Evolutionary conservation across 2,888 invertebrate genomes (phyloP), one percentile per base, ranked within the genome.

Genomic region (Apodemia mormo): DNA sequence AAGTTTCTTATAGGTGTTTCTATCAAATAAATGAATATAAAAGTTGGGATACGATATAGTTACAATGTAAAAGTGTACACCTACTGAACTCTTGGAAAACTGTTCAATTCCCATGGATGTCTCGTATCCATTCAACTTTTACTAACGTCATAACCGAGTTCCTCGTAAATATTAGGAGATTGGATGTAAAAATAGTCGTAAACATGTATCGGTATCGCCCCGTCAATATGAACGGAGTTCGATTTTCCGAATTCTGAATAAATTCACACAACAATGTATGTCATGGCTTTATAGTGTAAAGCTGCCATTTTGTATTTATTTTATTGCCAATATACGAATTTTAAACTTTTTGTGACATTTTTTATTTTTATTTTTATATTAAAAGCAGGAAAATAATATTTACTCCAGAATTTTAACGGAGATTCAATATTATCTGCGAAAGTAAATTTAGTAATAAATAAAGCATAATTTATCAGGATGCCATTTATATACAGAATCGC

Each of bases 131-230:
- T 29, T 61, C 58, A 70, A 66, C 68, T 64, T 72, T 72, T 74
- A 73, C 69, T 73, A 65, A 71, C 75, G 72, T 76, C 76, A 76
- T 78, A 76, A 77, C 76, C 72, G 72, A 74, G 74, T 77, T 74
- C 72, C 67, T 78, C 78, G 76, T 78, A 79, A 78, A 79, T 78
- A 79, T 77, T 77, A 76, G 75, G 75, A 74, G 76, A 77, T 77
- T 78, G 77, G 76, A 76, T 75, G 77, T 77, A 78, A 76, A 78
- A 73, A 76, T 72, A 66, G 70, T 72, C 74, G 73, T 78, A 78
- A 78, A 78, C 75, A 73, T 72, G 66, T 74, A 72, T 72, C 68
- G 69, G 66, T 66, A 70, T 69, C 72, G 58, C 69, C 33, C 40
- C 65, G 67, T 66, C 64, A 65, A 68, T 68, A 54, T 43, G 45